Evolutionary conservation across 2,113 vertebrate species (phyloP).

Genomic region (Axis porcinus): DNA sequence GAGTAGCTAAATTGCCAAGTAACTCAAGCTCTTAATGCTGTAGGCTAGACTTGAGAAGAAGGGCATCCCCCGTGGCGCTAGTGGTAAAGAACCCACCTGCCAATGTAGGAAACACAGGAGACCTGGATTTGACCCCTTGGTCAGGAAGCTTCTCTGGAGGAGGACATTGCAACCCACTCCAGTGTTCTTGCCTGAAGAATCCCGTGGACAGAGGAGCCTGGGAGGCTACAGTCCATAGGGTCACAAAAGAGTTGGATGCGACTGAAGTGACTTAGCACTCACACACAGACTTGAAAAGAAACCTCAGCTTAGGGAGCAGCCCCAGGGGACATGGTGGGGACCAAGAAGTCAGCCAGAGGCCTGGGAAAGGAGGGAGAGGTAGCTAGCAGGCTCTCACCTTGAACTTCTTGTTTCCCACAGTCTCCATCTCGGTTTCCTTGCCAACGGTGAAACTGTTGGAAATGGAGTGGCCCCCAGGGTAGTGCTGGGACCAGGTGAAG

Average conservation of each 20-base stretch:
- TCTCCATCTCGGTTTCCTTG: constrained; percentile 91
- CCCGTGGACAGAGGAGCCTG: neutral
- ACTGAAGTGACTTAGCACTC: neutral
- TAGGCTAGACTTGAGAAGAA: neutral
- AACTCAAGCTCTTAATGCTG: neutral
- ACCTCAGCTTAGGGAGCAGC: neutral
- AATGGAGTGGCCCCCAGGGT: constrained; percentile 82
- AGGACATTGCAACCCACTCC: neutral
- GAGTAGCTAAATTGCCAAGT: neutral
- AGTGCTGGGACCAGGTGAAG: constrained; percentile 90
- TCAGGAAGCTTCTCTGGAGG: neutral
- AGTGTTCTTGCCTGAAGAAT: neutral
- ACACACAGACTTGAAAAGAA: neutral
- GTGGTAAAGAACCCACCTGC: neutral
- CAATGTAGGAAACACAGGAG: neutral
- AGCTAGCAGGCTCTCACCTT: constrained; percentile 83
- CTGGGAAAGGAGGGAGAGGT: neutral
- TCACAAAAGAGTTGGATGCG: neutral
- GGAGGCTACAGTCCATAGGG: neutral
- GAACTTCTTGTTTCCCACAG: constrained; percentile 93
- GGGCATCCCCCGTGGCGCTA: neutral
- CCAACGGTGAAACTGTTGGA: constrained; percentile 89
- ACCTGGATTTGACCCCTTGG: neutral
- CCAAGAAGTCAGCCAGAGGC: neutral
- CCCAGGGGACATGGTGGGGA: neutral